Base-by-base conservation (phyloP, 1,140 invertebrate genomes). In the Schmidtea mediterranea region DNA sequence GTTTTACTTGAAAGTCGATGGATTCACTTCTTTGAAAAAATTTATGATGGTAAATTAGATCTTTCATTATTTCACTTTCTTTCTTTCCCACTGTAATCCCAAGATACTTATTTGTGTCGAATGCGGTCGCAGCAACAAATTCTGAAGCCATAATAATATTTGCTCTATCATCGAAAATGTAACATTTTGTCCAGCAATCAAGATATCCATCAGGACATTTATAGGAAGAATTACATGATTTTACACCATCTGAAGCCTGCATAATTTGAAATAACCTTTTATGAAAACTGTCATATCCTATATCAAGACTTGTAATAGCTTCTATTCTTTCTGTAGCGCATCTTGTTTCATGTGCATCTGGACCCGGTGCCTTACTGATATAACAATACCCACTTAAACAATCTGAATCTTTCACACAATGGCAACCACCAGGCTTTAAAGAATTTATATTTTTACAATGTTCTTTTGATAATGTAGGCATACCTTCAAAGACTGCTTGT, bases 291-390 rank as follows among this genome's bases (percentile, higher is more conserved):
- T 66, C 62, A 54, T 67, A 68, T 8, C 65, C 51, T 51, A 68
- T 65, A 51, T 68, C 66, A 12, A 67, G 57, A 16, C 66, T 65
- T 19, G 66, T 67, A 10, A 68, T 64, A 22, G 58, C 66, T 51
- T 67, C 65, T 24, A 68, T 61, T 24, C 66, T 55, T 51, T 67
- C 63, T 13, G 66, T 67, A n/a, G 65, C 64, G 58, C 66, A 68
- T 2, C 66, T 55, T 8, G 57, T 53, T 9, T 58, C 50, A n/a
- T 63, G 55, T 5, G 49, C 24, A 52, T 60, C 61, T 16, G 56
- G 56, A 18, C 60, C 62, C 32, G 52, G 48, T 2, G 60, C 62
- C 46, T 54, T 53, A 55, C 65, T 67, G 16, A 60, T 45, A 53
- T 68, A 68, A 54, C 66, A 68, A 12, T 58, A 56, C 43, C 59